Conservation (phyloP, 1,140 invertebrate species). For the Pollicipes pollicipes region DNA sequence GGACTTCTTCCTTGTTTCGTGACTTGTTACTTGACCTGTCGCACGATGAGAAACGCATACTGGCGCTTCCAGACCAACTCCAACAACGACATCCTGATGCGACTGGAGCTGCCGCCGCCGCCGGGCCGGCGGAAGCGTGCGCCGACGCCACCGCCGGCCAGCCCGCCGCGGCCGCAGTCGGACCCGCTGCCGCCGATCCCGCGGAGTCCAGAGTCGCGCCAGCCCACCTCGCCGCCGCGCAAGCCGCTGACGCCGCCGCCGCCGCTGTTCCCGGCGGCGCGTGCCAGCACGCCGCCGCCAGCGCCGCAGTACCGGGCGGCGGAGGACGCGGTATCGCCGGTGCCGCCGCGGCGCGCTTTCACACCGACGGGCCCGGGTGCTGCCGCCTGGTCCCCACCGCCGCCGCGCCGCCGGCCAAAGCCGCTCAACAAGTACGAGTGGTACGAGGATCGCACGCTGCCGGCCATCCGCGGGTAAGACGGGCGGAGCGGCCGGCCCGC, state of each 20-base stretch:
- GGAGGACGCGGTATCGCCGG: slow-evolving; percentile 3
- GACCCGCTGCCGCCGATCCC: background rate
- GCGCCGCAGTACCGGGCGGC: slow-evolving; percentile 5
- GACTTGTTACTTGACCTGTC: background rate
- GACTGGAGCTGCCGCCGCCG: slow-evolving; percentile 6
- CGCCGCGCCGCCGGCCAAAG: slow-evolving; percentile 3
- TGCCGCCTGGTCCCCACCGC: background rate
- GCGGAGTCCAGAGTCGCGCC: background rate
- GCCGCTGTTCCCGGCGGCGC: background rate
- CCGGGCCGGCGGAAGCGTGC: no score
- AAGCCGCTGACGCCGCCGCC: background rate
- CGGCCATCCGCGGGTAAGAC: slow-evolving; percentile 57
- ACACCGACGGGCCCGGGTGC: background rate
- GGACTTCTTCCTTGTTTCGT: no score
- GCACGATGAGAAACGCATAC: no score
- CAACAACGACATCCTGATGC: slow-evolving; percentile 6
- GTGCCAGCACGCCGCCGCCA: background rate
- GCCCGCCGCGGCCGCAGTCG: background rate
- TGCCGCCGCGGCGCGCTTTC: background rate
- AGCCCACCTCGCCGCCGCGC: no score
- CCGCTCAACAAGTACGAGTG: slow-evolving; percentile 56
- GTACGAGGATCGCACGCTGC: slow-evolving; percentile 66
- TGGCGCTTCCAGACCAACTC: slow-evolving; percentile 11
- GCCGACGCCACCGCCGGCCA: no score
- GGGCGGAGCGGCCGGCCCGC: background rate